Base-by-base conservation (phyloP, 1,140 invertebrate genomes). In the Conus betulinus region DNA sequence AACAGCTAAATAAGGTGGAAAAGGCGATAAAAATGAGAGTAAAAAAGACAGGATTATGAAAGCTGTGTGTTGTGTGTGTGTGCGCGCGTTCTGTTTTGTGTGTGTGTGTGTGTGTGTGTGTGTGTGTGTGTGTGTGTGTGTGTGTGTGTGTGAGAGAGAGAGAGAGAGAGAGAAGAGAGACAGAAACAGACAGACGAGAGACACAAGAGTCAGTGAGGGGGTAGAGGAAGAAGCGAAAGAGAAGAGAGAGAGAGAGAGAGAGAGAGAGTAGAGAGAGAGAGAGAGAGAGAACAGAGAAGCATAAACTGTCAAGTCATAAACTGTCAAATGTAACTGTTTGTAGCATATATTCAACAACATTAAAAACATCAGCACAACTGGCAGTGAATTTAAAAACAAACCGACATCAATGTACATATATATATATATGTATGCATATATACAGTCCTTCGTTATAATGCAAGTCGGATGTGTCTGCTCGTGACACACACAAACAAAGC, bases 361-460 rank as follows among this genome's bases (percentile, higher is more conserved):
- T 60, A 60, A 71, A 71, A 71, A 13, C 20, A 71, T 71, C 67
- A 71, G 67, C 67, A 71, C 67, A n/a, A 23, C 67, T 71, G 67
- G 67, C 67, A 71, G 67, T 71, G 67, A 71, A 23, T 71, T 23
- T 71, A 71, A 71, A 71, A 71, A 71, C 67, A 71, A 71, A 71
- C 11, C 57, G 15, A 60, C 8, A 60, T 11, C 13, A 71, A 71
- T 13, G 23, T 71, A 71, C 67, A 71, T 71, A 71, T n/a, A 71
- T 71, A 71, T 3, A 71, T 71, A 71, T 71, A 71, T 71, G 20
- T 71, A 71, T 71, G 20, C 7, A 71, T 23, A 23, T 71, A 71
- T 71, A 71, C 20, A 71, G 11, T 20, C 20, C 11, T 71, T 20
- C 20, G 20, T 23, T 23, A 71, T 71, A 71, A 71, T n/a, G 67